Evolutionary conservation across 2,797 vertebrate species (phyloP).

Genomic region (Enteromius argenteus): DNA sequence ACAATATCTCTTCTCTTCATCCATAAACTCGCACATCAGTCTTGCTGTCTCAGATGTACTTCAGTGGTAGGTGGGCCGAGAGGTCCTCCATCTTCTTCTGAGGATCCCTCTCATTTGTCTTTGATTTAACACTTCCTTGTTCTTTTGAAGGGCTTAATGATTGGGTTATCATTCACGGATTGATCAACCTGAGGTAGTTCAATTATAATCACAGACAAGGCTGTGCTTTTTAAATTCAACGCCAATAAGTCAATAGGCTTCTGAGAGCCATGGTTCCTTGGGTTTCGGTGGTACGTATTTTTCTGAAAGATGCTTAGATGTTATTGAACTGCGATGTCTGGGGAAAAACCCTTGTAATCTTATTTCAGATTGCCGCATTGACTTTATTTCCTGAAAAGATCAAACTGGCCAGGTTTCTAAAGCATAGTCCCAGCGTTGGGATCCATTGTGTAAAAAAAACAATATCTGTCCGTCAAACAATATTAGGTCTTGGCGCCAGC

Average conservation of each 20-base stretch:
- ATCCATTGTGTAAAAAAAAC: neutral
- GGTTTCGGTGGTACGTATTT: conserved; percentile 2
- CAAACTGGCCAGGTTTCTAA: neutral
- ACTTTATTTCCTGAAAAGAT: conserved; percentile 24
- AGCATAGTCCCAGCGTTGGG: neutral
- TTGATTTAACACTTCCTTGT: conserved; percentile 10
- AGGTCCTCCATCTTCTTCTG: conserved; percentile 24
- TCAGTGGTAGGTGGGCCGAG: conserved; percentile 10
- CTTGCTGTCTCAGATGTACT: neutral
- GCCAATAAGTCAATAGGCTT: conserved; percentile 46
- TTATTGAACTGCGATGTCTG: conserved; percentile 32
- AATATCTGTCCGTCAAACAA: conserved; percentile 4
- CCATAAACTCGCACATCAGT: neutral
- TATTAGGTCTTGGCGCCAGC: conserved; percentile 16
- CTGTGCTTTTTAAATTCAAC: conserved; percentile 38
- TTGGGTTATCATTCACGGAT: conserved; percentile 35
- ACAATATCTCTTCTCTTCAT: neutral
- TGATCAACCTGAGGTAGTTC: conserved; percentile 19
- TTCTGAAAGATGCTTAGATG: conserved; percentile 38
- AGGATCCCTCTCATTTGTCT: conserved; percentile 24
- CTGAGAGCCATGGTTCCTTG: conserved; percentile 11
- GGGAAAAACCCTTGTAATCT: conserved; percentile 36
- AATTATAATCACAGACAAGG: conserved; percentile 48
- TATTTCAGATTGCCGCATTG: conserved; percentile 32
- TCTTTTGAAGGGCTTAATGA: conserved; percentile 32